Evolutionary conservation across 2,888 invertebrate species (phyloP), one percentile per base, ranked within the genome.

Genomic region (Cheilosia vulpina): DNA sequence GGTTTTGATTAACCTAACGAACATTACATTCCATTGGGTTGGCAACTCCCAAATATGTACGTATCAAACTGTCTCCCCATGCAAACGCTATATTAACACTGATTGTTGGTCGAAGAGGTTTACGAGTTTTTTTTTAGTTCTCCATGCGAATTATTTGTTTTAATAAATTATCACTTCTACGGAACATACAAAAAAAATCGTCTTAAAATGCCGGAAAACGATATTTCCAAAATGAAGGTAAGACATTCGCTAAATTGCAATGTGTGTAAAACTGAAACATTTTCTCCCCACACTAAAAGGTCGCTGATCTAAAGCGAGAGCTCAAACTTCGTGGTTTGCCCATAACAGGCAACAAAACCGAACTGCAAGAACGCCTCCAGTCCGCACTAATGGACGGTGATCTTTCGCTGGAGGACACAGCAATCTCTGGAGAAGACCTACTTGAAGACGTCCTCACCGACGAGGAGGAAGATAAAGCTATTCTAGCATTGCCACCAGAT

Each of bases 231-330:
- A 90, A 91, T 92, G 92, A 92, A 92, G 89, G 92, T 91, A 85
- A 69, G 9, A 21, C n/a, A 21, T 6, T 3, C 11, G 6, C 2
- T 45, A 55, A 80, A 84, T 73, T 15, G 7, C 43, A 15, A 4
- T 38, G 13, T 38, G 38, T 38, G 4, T 38, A 38, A 19, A 17
- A 3, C 0, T 47, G 9, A 41, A 52, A n/a, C 43, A 31, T 17
- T 13, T 13, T 2, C 4, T 41, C 31, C 13, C 13, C 31, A 2
- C 17, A 17, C 53, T 55, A 81, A 19, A 65, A 97, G 95, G 97
- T 98, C 43, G 95, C 96, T 15, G 97, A 98, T 91, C 93, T 98
- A 88, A 96, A 96, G 89, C 95, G 95, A 89, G 97, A 97, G 91
- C 92, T 98, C 71, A 97, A 97, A 92, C 93, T 94, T 84, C 94